A percentile compares a stretch with the other conserved stretches of the same genome.
phyloP scores from a whole-genome alignment of 2,113 vertebrate genomes.

The Uria aalge region DNA sequence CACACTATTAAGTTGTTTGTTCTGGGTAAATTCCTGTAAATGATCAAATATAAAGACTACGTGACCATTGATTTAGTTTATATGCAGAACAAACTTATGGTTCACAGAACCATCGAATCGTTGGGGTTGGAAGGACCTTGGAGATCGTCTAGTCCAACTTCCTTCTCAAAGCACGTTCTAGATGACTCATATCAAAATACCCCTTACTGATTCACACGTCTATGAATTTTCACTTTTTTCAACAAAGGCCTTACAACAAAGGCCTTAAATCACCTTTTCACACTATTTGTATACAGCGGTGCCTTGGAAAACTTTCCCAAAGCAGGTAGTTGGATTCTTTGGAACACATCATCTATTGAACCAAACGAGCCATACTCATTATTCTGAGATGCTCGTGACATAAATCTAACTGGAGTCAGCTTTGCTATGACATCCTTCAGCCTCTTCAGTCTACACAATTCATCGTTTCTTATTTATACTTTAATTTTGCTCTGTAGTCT shows the following conservation, averaged over 20 bases:
- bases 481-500: background rate
- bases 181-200: background rate
- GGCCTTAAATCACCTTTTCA: background rate
- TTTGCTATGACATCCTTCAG: background rate
- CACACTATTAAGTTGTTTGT: background rate
- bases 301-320: background rate
- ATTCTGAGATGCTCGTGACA: background rate
- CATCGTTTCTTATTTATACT: background rate
- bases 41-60: background rate
- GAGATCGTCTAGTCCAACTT: background rate
- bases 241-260: background rate
- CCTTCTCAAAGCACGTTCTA: background rate
- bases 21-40: background rate
- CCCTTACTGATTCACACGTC: background rate
- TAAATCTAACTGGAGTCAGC: background rate
- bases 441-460: background rate
- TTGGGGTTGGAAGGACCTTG: background rate
- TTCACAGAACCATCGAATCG: background rate
- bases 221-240: background rate
- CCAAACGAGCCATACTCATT: background rate
- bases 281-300: background rate
- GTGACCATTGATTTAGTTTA: background rate
- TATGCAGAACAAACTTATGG: background rate
- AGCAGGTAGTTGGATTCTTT: background rate
- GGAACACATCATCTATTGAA: background rate